Base-by-base conservation (phyloP, 2,888 invertebrate genomes). In the Melolontha melolontha region DNA sequence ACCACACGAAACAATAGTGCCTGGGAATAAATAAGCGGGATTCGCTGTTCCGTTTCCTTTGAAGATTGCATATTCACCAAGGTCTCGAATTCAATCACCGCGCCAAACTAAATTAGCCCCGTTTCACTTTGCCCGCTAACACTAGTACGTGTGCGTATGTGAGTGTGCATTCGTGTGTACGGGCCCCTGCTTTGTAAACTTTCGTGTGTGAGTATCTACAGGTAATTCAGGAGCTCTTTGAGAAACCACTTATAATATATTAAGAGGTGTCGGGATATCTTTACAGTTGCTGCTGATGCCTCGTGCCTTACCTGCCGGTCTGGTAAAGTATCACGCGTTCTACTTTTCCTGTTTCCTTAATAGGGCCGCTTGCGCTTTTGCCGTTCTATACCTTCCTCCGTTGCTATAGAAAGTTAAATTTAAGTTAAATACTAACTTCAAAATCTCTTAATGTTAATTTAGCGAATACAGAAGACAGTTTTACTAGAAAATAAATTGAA, bases 21-120 rank as follows among this genome's bases (percentile, higher is more conserved):
- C 11, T 22, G 29, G 59, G 59, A 42, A 59, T 59, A 59, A 59
- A 59, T 59, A 59, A 59, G 27, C 59, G 44, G 14, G 59, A 59
- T 42, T 42, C 44, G 44, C 10, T n/a, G 57, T 44, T 59, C 59
- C 14, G 40, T 44, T 59, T 42, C 59, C 44, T 44, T 59, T 59
- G 59, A 59, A 59, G 42, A 59, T 42, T 59, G 29, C 34, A 44
- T 44, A 59, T 59, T 44, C 44, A 44, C 59, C 44, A 47, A 44
- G 44, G 44, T 44, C 14, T 59, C 44, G 44, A 59, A 59, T 59
- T 59, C 59, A 59, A 59, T 59, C 59, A 59, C 59, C 59, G 29
- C 59, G 29, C 59, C 29, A 29, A 59, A 44, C 29, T 34, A 44
- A 59, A 59, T 59, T 59, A 59, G 44, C 44, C 59, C 6, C 27